A percentile compares a stretch with the other conserved stretches of the same genome.
phyloP scores from a whole-genome alignment of 2,797 vertebrate genomes.

The Gobio occitaniae region DNA sequence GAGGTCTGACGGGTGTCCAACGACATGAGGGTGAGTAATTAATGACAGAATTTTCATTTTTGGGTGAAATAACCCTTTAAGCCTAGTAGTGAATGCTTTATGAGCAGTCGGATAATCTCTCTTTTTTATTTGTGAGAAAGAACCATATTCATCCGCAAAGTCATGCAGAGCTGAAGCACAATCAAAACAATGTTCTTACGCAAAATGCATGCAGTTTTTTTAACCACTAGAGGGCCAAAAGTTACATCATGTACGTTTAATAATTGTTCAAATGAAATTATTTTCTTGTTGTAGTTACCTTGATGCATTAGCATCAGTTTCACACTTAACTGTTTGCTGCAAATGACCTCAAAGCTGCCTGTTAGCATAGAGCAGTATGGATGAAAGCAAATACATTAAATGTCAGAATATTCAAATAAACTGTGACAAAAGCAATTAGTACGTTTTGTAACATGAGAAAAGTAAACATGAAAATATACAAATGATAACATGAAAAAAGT shows the following conservation, averaged over 20 bases:
- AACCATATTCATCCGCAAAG: neutral
- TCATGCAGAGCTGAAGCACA: neutral
- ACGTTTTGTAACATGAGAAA: conserved; percentile 1
- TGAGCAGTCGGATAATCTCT: neutral
- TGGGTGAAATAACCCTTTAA: no score
- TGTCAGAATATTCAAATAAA: neutral
- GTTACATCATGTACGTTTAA: neutral
- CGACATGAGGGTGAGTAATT: no score
- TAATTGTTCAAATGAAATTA: neutral
- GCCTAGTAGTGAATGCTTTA: neutral
- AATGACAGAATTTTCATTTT: no score
- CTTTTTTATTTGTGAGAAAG: neutral
- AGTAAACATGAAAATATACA: conserved; percentile 7
- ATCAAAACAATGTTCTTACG: neutral
- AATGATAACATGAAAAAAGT: conserved; percentile 1
- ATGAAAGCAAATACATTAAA: conserved; percentile 14
- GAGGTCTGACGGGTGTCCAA: no score
- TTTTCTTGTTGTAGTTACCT: neutral
- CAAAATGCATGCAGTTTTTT: neutral
- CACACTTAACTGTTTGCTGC: conserved; percentile 19
- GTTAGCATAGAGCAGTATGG: neutral
- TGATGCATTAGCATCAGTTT: conserved; percentile 12
- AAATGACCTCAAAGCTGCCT: conserved; percentile 1
- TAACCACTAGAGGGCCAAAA: neutral
- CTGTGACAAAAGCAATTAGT: neutral